phyloP scores from a whole-genome alignment of 2,797 vertebrate genomes.

The Emydoidea blandingii region DNA sequence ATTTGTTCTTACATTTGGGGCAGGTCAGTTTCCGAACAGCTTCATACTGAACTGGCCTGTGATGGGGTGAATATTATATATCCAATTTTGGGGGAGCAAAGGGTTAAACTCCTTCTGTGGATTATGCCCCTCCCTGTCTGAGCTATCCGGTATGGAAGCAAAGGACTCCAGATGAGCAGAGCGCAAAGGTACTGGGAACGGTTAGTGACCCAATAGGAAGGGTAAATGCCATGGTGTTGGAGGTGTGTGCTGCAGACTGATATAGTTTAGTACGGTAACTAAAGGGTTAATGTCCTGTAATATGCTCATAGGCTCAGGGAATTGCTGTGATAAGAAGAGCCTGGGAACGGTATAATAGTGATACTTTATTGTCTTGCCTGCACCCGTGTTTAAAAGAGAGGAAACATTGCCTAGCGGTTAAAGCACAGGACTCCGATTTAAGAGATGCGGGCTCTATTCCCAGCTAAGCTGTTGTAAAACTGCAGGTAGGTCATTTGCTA shows the following conservation, averaged over 20 bases:
- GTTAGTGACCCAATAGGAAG: accelerated
- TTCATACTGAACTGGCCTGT: neutral
- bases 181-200: accelerated
- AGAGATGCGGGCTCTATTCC: neutral
- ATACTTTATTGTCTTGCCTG: neutral
- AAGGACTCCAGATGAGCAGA: neutral
- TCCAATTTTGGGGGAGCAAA: accelerated
- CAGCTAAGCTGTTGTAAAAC: neutral
- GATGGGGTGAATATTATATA: accelerated
- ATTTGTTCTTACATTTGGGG: neutral
- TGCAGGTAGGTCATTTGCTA: accelerated
- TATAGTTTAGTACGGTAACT: neutral
- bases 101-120: accelerated
- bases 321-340: neutral
- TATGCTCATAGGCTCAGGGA: neutral
- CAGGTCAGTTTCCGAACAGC: neutral
- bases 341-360: neutral
- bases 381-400: neutral
- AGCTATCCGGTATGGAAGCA: accelerated
- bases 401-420: neutral
- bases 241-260: accelerated
- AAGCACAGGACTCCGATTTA: neutral
- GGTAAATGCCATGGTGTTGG: accelerated
- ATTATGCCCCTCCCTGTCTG: accelerated
- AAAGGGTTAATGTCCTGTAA: neutral